Base-by-base conservation (phyloP, 2,888 invertebrate genomes). In the Caenorhabditis sp. region DNA sequence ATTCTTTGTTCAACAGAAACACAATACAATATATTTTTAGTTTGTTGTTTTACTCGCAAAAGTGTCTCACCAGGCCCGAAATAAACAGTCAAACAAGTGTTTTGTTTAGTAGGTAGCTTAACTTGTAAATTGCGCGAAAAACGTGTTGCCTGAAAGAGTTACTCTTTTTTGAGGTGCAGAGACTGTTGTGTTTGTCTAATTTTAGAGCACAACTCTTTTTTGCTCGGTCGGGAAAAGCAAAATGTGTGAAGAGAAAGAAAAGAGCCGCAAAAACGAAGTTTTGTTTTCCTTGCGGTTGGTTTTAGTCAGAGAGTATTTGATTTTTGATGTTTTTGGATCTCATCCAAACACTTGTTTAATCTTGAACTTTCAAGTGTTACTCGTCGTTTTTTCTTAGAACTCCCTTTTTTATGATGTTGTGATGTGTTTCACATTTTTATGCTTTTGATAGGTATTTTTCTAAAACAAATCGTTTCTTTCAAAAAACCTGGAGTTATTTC, bases 1-100 rank as follows among this genome's bases (percentile, higher is more conserved):
- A 17, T 10, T 17, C 43, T 43, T 10, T 43, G 43, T 43, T 10
- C 43, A 14, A 43, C 31, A 31, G 4, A 31, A 31, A 31, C 31
- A 31, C 31, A 31, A 31, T 31, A 31, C 31, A 31, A 31, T 10
- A 31, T 31, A 31, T 31, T 31, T 31, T 31, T 31, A 31, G 31
- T 31, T 31, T 31, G 17, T 43, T 43, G 14, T 43, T 43, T 43
- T 43, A 17, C 43, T 43, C 12, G 17, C 6, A 43, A 43, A 43
- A 43, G 17, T 10, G 43, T 17, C 12, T 10, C 12, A 17, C 5
- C 3, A 43, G 17, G 3, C 43, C 17, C 43, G 17, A 43, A 43
- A 43, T 43, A 43, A 17, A 43, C 43, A 43, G 67, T 72, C 64
- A 72, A 72, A 72, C 72, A 72, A 67, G 67, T 72, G 64, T 72